phyloP scores from a whole-genome alignment of 2,113 vertebrate species.

The Poeciliopsis prolifica region DNA sequence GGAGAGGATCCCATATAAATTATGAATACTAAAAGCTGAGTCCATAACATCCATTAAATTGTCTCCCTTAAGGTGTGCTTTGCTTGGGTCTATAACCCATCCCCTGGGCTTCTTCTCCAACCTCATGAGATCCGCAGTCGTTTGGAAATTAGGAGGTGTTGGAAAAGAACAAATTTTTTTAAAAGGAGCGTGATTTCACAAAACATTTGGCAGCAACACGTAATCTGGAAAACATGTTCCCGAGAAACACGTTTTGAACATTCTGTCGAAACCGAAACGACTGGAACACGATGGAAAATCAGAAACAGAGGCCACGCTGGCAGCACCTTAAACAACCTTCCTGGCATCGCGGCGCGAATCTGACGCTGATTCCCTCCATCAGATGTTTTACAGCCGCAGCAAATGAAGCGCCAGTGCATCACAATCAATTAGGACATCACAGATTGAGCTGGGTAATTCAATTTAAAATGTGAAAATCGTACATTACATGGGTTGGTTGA shows the following conservation, averaged over 20 bases:
- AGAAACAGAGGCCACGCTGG: conserved; percentile 42
- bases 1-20: conserved; percentile 80
- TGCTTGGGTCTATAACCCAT: conserved; percentile 51
- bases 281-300: conserved; percentile 31
- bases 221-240: conserved; percentile 2
- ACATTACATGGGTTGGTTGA: neutral
- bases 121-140: conserved; percentile 43
- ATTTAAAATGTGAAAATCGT: neutral
- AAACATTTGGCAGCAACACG: conserved; percentile 5
- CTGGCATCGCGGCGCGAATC: conserved; percentile 42
- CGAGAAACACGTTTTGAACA: conserved; percentile 18
- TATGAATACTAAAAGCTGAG: conserved; percentile 85
- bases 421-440: neutral
- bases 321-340: conserved; percentile 33
- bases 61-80: conserved; percentile 70
- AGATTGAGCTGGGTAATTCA: neutral
- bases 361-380: conserved; percentile 19
- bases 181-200: conserved; percentile 14
- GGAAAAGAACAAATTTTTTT: conserved; percentile 4
- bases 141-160: conserved; percentile 33
- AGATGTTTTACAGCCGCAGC: conserved; percentile 9
- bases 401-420: neutral
- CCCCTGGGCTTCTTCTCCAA: conserved; percentile 47
- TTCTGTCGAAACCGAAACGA: conserved; percentile 25
- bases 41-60: conserved; percentile 81